Evolutionary conservation across 2,113 vertebrate species (phyloP).

Genomic region (Candoia aspera): DNA sequence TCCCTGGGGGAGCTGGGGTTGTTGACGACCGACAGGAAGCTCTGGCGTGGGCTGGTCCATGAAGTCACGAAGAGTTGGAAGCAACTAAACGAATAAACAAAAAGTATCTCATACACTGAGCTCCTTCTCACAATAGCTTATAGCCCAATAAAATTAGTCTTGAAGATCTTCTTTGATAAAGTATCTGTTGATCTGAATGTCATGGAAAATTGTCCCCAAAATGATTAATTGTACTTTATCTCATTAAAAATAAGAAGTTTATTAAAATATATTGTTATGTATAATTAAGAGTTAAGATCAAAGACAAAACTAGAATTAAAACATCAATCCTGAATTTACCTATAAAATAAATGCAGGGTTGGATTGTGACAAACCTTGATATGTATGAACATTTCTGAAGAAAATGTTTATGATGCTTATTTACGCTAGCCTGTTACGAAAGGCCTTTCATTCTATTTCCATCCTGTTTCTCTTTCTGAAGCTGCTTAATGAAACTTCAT

Average conservation of each 20-base stretch:
- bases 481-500: conserved; percentile 22
- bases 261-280: conserved; percentile 46
- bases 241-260: conserved; percentile 53
- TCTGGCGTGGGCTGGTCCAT: no score
- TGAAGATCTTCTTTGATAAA: conserved; percentile 18
- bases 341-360: conserved; percentile 10
- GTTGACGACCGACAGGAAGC: no score
- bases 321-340: not conserved
- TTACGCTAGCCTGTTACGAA: not conserved
- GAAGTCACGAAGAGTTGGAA: no score
- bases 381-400: not conserved
- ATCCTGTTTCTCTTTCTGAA: not conserved
- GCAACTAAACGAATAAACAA: no score
- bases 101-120: conserved; percentile 32
- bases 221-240: conserved; percentile 47
- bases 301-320: not conserved
- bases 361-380: not conserved
- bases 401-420: not conserved
- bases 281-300: conserved; percentile 25
- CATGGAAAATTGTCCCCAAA: conserved; percentile 44
- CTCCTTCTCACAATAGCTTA: conserved; percentile 33
- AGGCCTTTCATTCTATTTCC: conserved; percentile 6
- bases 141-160: conserved; percentile 40
- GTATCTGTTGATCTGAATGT: conserved; percentile 21
- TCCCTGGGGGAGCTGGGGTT: no score